These are phyloP conservation scores for Babylonia areolata DNA, from an alignment of 1,140 invertebrate species.

Conservation along the genomic window DNA sequence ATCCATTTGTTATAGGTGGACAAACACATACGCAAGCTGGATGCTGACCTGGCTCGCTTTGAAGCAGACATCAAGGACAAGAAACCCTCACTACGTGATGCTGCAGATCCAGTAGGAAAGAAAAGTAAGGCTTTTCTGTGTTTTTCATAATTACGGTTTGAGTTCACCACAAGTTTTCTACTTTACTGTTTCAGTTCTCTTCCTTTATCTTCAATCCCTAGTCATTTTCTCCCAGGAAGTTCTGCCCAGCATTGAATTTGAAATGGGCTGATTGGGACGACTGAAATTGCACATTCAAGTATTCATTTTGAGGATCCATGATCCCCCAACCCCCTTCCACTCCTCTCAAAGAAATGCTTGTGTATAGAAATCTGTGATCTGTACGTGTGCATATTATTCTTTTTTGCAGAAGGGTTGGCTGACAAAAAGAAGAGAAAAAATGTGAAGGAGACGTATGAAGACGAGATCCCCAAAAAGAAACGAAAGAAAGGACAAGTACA, in stretches of 20 bases:
- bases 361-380: too few species aligned
- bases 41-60: slow-evolving; percentile 96
- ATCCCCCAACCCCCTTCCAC: too few species aligned
- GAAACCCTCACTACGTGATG: slow-evolving; percentile 77
- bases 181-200: too few species aligned
- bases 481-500: slow-evolving; percentile 73
- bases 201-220: too few species aligned
- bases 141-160: background rate
- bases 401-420: slow-evolving; percentile 1
- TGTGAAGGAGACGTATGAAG: slow-evolving; percentile 80
- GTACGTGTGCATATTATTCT: too few species aligned
- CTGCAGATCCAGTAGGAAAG: slow-evolving; percentile 55
- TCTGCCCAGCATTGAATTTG: too few species aligned
- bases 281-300: too few species aligned
- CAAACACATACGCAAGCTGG: slow-evolving; percentile 96
- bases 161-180: too few species aligned
- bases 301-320: too few species aligned
- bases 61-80: slow-evolving; percentile 98
- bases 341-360: too few species aligned
- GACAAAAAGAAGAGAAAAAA: slow-evolving; percentile 82
- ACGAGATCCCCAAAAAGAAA: slow-evolving; percentile 76
- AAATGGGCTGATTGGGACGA: too few species aligned
- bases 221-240: too few species aligned
- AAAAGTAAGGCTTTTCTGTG: slow-evolving; percentile 67
- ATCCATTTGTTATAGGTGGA: slow-evolving; percentile 81